Conservation (phyloP, 2,888 invertebrate species). For the Nemotelus pantherinus region DNA sequence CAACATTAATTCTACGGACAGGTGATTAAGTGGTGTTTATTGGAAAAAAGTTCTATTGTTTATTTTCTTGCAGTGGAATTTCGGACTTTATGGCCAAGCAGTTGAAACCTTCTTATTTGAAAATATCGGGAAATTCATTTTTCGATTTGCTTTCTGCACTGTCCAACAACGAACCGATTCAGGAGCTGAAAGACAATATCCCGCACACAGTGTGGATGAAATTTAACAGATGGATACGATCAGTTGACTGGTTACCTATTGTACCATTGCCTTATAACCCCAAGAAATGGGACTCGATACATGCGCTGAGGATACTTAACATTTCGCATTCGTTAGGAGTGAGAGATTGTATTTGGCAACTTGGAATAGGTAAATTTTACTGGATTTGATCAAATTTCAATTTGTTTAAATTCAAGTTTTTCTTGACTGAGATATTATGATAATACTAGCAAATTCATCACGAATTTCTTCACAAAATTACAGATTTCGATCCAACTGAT, state of each 20-base stretch:
- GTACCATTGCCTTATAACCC: slow-evolving; percentile 45
- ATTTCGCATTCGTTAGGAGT: slow-evolving; percentile 42
- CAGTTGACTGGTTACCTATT: slow-evolving; percentile 43
- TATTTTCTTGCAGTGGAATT: slow-evolving; percentile 57
- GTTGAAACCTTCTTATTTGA: slow-evolving; percentile 45
- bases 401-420: neutral
- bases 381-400: slow-evolving; percentile 45
- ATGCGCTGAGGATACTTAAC: slow-evolving; percentile 43
- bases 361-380: slow-evolving; percentile 64
- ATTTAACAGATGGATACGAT: slow-evolving; percentile 45
- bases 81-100: slow-evolving; percentile 45
- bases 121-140: slow-evolving; percentile 44
- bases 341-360: slow-evolving; percentile 45
- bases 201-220: slow-evolving; percentile 40
- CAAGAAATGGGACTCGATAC: slow-evolving; percentile 39
- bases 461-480: slow-evolving; percentile 1
- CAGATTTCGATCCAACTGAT: slow-evolving; percentile 59
- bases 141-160: slow-evolving; percentile 32
- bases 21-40: slow-evolving; percentile 54
- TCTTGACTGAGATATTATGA: too few species aligned
- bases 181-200: slow-evolving; percentile 59
- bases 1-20: slow-evolving; percentile 61
- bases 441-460: too few species aligned
- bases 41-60: slow-evolving; percentile 60
- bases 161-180: slow-evolving; percentile 55